Evolutionary conservation across 2,113 vertebrate species (phyloP), one percentile per base, ranked within the genome.

Genomic region (Sinocyclocheilus anshuiensis): DNA sequence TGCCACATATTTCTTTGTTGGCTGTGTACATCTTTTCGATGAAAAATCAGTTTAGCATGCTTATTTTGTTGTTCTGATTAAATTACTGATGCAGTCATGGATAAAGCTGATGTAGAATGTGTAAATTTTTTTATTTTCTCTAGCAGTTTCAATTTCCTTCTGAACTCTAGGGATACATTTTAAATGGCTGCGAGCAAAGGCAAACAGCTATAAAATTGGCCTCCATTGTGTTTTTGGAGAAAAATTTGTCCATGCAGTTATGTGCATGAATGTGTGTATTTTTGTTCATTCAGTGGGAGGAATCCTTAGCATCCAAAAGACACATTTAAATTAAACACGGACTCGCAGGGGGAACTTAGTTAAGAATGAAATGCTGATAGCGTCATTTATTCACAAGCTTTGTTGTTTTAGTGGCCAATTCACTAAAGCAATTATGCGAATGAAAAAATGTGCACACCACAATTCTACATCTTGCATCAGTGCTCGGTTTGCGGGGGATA

Each of bases 11-110:
- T 82, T 18, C 5, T 20, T 24, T 63, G 78, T 24, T 65, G 78
- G 36, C 55, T 16, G 9, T 61, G 6, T 22, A 39, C 15, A 1
- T 69, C 0, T 45, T 45, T 45, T 26, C 22, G 61, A 67, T 10
- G 42, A 12, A 45, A 33, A 36, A 61, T 12, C 18, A 81, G 18
- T 65, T 45, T 63, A 16, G 45, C 24, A 50, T 13, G 59, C 59
- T 71, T 48, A 72, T 72, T 83, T 53, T 55, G 10, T 83, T 22
- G 65, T 55, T 83, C 65, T 72, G 18, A 83, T 72, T 55, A 33
- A 71, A 83, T 72, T 55, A 72, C 36, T 24, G 42, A 53, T 71
- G 67, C 65, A 83, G 26, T 71, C n/a, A 18, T 24, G 59, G 61
- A n/a, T 15, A 48, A 61, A 45, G 59, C 39, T 26, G 39, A 29